These are phyloP conservation scores for Troides helena DNA, from an alignment of 2,888 invertebrate genomes.

Conservation along the genomic window DNA sequence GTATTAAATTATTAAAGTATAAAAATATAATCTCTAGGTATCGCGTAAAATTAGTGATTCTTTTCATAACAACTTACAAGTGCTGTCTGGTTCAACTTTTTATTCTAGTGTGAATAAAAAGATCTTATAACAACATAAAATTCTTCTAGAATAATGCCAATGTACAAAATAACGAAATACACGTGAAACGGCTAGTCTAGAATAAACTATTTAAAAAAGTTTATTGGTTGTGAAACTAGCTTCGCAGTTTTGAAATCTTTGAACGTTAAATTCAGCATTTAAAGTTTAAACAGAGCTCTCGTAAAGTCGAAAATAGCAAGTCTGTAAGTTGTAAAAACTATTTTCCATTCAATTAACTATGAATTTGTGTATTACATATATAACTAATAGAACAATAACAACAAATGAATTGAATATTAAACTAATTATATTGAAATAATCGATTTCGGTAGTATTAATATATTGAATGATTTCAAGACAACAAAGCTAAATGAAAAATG, in stretches of 20 bases:
- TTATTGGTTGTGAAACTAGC: neutral
- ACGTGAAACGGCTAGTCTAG: neutral
- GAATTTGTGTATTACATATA: neutral
- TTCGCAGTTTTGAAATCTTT: constrained; percentile 14
- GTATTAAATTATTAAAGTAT: no score
- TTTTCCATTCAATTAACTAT: neutral
- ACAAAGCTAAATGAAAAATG: neutral
- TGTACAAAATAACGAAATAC: neutral
- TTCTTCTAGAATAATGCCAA: neutral
- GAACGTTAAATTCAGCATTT: constrained; percentile 11
- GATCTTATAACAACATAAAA: no score
- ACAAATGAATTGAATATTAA: neutral
- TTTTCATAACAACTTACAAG: neutral
- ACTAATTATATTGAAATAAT: neutral
- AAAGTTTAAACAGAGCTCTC: constrained; percentile 4
- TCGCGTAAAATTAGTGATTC: no score
- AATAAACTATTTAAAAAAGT: neutral
- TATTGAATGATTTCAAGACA: neutral
- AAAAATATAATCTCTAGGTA: no score
- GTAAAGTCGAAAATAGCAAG: constrained; percentile 14
- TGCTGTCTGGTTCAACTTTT: neutral
- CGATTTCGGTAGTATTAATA: neutral
- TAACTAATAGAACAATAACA: neutral
- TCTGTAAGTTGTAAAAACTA: constrained; percentile 3
- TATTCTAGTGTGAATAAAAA: neutral